Evolutionary conservation across 1,140 invertebrate genomes (phyloP), one percentile per base, ranked within the genome.

Genomic region (Halyomorpha halys): DNA sequence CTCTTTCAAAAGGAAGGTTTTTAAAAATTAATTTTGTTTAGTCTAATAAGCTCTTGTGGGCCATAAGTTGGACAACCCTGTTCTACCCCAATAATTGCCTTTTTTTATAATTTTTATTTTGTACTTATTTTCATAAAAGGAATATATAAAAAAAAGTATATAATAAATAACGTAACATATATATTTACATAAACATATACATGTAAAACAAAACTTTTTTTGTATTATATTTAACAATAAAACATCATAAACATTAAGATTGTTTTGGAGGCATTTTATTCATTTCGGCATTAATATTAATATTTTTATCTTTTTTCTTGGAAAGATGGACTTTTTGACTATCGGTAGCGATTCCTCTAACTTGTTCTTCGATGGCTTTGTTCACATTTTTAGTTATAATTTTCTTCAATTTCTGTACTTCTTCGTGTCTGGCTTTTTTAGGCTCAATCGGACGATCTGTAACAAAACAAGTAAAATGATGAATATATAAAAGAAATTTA

Each of bases 311-410:
- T 47, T 73, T 69, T 62, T 76, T 78, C 16, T 72, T 76, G 6
- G 53, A 56, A 15, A 56, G 23, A 21, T 70, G 61, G n/a, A 73
- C 71, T 65, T 77, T 76, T 63, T 77, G 77, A 44, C 73, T 73
- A 51, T 79, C 76, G 4, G 77, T 70, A 2, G 81, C 83, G 65
- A 74, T 75, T 15, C 78, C 74, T 63, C 82, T 74, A 14, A 85
- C 72, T 70, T 85, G 82, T 61, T 80, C 73, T 74, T 85, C 83
- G 21, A 81, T 76, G 3, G 77, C 74, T 70, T 79, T 79, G 69
- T 85, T 84, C 0, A 85, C 77, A 9, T 77, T 80, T 72, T 81
- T 84, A 0, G 81, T 79, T 25, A 85, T 78, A 15, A 78, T 76
- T 66, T 81, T 77, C 66, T 85, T 85, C 18, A 85, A 75, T 68